Evolutionary conservation across 1,140 invertebrate genomes (phyloP).

Genomic region (Ceratina australensis): DNA sequence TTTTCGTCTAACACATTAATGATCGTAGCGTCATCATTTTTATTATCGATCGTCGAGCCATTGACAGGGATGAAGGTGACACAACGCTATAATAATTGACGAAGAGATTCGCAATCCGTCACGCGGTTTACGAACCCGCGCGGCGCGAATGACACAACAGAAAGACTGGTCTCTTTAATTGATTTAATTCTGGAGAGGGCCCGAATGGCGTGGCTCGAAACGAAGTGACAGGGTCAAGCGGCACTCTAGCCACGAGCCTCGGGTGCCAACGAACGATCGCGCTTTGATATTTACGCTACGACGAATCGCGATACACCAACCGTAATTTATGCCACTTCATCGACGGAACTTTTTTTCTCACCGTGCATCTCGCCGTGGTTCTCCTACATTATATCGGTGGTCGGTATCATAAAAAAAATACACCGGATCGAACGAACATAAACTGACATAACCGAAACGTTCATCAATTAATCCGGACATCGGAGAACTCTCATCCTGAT

Average conservation of each 20-base stretch:
- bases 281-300: constrained; percentile 30
- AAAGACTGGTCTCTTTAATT: constrained; percentile 36
- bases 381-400: not conserved
- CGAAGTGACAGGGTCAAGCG: constrained; percentile 32
- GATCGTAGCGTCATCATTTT: not conserved
- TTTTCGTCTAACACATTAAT: no score
- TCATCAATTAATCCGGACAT: no score
- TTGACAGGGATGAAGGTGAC: not conserved
- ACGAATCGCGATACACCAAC: constrained; percentile 23
- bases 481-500: no score
- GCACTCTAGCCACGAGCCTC: not conserved
- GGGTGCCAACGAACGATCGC: constrained; percentile 21
- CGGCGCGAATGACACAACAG: constrained; percentile 3
- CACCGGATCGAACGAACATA: no score
- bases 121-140: constrained; percentile 7
- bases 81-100: constrained; percentile 14
- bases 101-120: constrained; percentile 14
- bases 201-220: not conserved
- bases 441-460: no score
- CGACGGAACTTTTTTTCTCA: not conserved
- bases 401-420: no score
- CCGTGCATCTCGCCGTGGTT: not conserved
- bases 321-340: constrained; percentile 26
- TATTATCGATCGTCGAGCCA: not conserved
- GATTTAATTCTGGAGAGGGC: constrained; percentile 43